Conservation (phyloP, 2,797 vertebrate genomes). For the Poecile montanus region DNA sequence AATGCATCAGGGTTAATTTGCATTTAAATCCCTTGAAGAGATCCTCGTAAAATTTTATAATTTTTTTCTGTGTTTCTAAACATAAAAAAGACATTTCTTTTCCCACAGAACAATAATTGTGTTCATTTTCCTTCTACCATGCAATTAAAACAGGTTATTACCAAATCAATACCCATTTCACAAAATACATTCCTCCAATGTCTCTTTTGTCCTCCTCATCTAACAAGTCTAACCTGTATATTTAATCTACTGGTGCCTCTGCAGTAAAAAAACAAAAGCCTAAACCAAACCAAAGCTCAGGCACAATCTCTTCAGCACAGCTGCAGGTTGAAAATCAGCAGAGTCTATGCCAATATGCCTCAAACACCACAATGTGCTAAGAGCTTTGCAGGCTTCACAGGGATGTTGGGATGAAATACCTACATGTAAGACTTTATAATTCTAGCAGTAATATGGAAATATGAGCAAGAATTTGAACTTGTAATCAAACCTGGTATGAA, state of each 20-base stretch:
- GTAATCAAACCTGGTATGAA: neutral
- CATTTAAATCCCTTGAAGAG: constrained; percentile 46
- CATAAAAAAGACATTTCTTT: constrained; percentile 27
- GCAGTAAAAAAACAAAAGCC: neutral
- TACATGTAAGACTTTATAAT: neutral
- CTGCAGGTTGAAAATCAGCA: neutral
- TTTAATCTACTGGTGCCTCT: constrained; percentile 5
- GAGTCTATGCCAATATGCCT: neutral
- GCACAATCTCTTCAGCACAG: constrained; percentile 3
- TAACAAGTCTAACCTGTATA: neutral
- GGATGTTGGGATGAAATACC: neutral
- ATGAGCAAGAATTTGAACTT: neutral
- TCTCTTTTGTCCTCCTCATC: constrained; percentile 15
- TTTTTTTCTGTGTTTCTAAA: neutral
- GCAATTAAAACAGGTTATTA: constrained; percentile 54
- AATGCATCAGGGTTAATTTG: constrained; percentile 35
- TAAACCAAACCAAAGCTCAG: neutral
- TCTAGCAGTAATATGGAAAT: neutral
- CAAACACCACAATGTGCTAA: neutral
- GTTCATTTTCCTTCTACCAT: constrained; percentile 9
- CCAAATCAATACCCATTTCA: constrained; percentile 47
- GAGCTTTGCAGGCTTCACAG: neutral
- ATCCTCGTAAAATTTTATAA: neutral
- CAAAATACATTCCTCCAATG: neutral
- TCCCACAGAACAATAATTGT: constrained; percentile 10